Base-by-base conservation (phyloP, 2,113 vertebrate species). In the Ranitomeya imitator region DNA sequence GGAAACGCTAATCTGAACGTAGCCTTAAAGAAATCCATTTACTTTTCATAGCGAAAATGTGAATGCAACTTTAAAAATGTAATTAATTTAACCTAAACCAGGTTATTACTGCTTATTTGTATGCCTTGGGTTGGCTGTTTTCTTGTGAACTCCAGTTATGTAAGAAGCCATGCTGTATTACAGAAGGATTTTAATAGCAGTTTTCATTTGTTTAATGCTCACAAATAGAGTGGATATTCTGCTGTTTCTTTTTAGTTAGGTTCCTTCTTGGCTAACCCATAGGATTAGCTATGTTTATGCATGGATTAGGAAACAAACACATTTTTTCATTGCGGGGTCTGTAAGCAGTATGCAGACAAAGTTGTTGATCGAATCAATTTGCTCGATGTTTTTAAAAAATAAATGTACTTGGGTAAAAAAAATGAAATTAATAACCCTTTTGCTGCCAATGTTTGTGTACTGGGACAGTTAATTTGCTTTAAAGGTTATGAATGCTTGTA, bases 401-500 rank as follows among this genome's bases (percentile, higher is more conserved):
- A 16, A 79, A 23, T 86, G 14, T 19, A 57, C 12, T 45, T 18
- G 37, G 10, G 37, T 71, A 31, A 31, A 23, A 69, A n/a, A 26
- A 73, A 73, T 21, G 19, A 21, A 21, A 21, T 21, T 4, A 85
- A 90, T 92, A 94, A 92, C 90, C 93, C 93, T 93, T 93, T 93
- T 90, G 80, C 93, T 94, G 92, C 93, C 90, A 85, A 90, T 91
- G 86, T 92, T 87, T 92, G 14, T 19, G 88, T 93, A 92, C 89
- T 89, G 88, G 94, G 90, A 89, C 76, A 80, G 88, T 92, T 90
- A 89, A 71, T 63, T 81, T 91, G 86, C 55, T 89, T 85, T n/a
- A 37, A 89, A 52, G 91, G 57, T 57, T 91, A 89, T 90, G 88
- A 91, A 81, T 92, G 83, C 77, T 54, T 90, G 73, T 52, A 45